Base-by-base conservation (phyloP, 2,797 vertebrate genomes). In the Bradypodion ventrale region DNA sequence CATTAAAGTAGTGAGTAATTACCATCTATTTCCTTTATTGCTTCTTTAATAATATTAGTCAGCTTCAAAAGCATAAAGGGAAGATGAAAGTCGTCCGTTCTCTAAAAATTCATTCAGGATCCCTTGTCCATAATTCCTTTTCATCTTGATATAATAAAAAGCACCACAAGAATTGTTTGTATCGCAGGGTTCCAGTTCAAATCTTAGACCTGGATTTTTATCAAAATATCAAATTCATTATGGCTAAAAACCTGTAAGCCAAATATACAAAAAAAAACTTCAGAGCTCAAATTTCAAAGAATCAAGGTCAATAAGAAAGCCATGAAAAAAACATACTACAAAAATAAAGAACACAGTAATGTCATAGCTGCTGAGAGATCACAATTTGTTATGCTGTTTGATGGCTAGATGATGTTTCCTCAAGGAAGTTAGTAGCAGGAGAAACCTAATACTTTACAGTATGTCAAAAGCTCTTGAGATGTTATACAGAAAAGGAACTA, bases 151-250 rank as follows among this genome's bases (percentile, higher is more conserved):
- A 7, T 93, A 95, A 78, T 97, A 97, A 89, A 90, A 96, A 1
- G 97, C 96, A 0, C 96, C 97, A 5, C 94, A 93, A 0, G 83
- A 0, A 60, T 78, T 73, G 82, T 95, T 95, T 10, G 86, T 82
- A 56, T 68, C 10, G 10, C 63, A 76, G 25, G 62, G 0, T 12
- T 89, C 12, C 9, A 97, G 49, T 0, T 89, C 1, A 87, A 97
- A 92, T 89, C 97, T 95, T 1, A 66, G 0, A 56, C 96, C 65
- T 7, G 82, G 87, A 98, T 75, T 32, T 93, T 89, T 83, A 98
- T 78, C 97, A 99, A 98, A 74, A 98, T 92, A 60, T 98, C 97
- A 91, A 98, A 99, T 91, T 99, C 97, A 84, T 98, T 96, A 27
- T 97, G 97, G 84, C 95, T 85, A 72, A 93, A 95, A 90, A 98